Evolutionary conservation across 2,113 vertebrate species (phyloP).

Genomic region (Oncorhynchus mykiss): DNA sequence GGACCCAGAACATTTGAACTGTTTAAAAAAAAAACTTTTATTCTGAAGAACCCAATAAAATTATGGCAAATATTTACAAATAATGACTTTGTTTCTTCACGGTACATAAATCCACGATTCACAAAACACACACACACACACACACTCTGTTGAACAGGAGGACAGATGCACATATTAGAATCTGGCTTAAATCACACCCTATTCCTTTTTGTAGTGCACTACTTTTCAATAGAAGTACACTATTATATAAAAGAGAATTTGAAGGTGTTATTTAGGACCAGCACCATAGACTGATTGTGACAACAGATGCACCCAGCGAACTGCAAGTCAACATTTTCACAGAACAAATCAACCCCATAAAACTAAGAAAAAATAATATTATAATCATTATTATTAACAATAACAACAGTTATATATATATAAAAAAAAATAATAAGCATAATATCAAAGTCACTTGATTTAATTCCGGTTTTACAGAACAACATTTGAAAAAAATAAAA

Average conservation of each 20-base stretch:
- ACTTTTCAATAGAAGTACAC: too few species aligned
- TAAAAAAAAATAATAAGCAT: conserved; percentile 65
- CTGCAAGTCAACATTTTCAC: conserved; percentile 90
- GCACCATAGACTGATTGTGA: conserved; percentile 79
- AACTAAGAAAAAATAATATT: conserved; percentile 59
- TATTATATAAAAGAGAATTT: too few species aligned
- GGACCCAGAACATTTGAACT: conserved; percentile 72
- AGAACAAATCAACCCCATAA: conserved; percentile 75
- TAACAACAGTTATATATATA: conserved; percentile 63
- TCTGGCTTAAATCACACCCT: too few species aligned
- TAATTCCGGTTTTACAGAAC: conserved; percentile 62
- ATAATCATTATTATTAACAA: conserved; percentile 60
- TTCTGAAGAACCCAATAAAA: conserved; percentile 99
- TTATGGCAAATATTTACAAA: conserved; percentile 99
- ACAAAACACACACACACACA: conserved; percentile 79
- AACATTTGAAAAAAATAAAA: conserved; percentile 1
- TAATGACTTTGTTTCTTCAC: conserved; percentile 96
- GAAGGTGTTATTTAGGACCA: background rate
- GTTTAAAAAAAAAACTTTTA: conserved; percentile 95
- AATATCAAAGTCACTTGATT: conserved; percentile 67
- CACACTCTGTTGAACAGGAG: conserved; percentile 87
- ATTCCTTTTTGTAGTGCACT: too few species aligned
- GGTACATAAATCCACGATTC: conserved; percentile 96
- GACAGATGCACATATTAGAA: conserved; percentile 82
- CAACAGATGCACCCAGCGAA: conserved; percentile 88